A percentile compares a stretch with the other conserved stretches of the same genome.
phyloP scores from a whole-genome alignment of 2,113 vertebrate species.

The Abramis brama region DNA sequence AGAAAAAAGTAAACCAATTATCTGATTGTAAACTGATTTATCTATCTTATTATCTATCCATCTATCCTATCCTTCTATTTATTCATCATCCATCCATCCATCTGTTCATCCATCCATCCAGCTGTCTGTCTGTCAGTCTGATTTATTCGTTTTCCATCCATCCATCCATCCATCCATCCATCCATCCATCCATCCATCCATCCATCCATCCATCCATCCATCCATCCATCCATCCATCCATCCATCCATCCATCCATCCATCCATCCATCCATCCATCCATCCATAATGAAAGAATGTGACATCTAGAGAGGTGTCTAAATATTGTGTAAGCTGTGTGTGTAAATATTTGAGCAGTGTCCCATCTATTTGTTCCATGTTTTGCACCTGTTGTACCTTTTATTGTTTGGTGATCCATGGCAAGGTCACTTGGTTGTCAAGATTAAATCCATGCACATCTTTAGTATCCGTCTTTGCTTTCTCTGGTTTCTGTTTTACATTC shows the following conservation, averaged over 20 bases:
- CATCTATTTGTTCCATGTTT: conserved; percentile 31
- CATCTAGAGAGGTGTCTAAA: too few species aligned
- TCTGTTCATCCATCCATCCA: background rate
- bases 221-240: background rate
- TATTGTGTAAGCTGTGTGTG: too few species aligned
- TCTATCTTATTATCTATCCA: background rate
- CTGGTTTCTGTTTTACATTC: background rate
- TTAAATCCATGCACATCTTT: background rate
- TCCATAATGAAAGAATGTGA: too few species aligned
- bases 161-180: background rate
- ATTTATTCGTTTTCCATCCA: background rate
- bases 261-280: background rate
- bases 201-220: background rate
- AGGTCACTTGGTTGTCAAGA: conserved; percentile 20
- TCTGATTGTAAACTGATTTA: too few species aligned
- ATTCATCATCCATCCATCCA: background rate
- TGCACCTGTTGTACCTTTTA: conserved; percentile 22
- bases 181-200: background rate
- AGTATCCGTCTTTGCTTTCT: background rate
- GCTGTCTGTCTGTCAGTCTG: background rate
- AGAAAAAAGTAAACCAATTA: too few species aligned
- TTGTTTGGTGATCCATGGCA: background rate
- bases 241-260: background rate
- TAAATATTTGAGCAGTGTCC: conserved; percentile 19
- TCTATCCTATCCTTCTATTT: background rate